Percentiles rank a stretch among this genome's conserved stretches.
phyloP scores from a whole-genome alignment of 2,113 vertebrate genomes.

The Panthera uncia region DNA sequence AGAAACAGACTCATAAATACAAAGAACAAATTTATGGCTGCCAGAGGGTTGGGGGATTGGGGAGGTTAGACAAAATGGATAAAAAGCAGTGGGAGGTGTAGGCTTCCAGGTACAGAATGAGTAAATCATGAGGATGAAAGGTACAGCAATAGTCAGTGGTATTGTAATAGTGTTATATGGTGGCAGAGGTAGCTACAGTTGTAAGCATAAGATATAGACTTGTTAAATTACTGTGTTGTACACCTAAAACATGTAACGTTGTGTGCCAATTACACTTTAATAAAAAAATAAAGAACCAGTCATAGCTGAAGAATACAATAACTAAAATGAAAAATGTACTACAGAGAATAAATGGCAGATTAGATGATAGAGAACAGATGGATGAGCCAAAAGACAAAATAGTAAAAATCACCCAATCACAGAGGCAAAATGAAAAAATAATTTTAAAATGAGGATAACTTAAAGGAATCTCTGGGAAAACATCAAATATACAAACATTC shows the following conservation, averaged over 20 bases:
- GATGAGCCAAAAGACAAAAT: not conserved
- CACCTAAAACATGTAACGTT: not conserved
- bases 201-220: not conserved
- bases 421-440: not conserved
- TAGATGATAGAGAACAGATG: not conserved
- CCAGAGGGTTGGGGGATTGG: not conserved
- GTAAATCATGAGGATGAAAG: not conserved
- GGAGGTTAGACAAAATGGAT: not conserved
- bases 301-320: not conserved
- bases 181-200: not conserved
- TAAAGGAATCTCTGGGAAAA: not conserved
- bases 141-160: not conserved
- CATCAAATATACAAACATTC: not conserved
- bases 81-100: not conserved
- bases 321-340: not conserved
- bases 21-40: not conserved
- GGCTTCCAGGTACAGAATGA: not conserved
- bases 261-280: not conserved
- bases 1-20: not conserved
- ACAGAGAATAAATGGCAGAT: not conserved
- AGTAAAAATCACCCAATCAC: not conserved
- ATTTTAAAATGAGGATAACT: not conserved
- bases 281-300: not conserved
- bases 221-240: not conserved
- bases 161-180: not conserved